Evolutionary conservation across 1,140 invertebrate genomes (phyloP).

Genomic region (Drosophila repletoides): DNA sequence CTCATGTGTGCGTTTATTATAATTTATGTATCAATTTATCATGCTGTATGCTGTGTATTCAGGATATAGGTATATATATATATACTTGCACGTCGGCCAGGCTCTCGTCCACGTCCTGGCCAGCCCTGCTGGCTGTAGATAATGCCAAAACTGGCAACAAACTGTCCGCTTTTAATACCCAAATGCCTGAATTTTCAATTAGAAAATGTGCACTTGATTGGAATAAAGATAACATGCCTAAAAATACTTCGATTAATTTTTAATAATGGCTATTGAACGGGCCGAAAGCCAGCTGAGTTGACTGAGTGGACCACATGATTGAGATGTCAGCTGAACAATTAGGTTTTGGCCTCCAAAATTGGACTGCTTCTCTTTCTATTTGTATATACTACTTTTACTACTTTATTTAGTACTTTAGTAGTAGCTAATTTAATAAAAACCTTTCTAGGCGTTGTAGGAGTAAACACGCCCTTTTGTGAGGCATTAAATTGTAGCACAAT

Average conservation of each 20-base stretch:
- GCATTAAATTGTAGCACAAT: background rate
- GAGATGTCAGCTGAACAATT: background rate
- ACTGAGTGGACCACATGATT: background rate
- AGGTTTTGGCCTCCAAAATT: background rate
- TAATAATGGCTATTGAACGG: conserved; percentile 31
- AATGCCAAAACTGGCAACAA: conserved; percentile 57
- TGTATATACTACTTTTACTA: no score
- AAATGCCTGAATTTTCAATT: conserved; percentile 70
- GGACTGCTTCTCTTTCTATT: no score
- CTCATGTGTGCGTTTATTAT: conserved; percentile 65
- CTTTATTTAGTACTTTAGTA: no score
- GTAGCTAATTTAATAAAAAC: conserved; percentile 4
- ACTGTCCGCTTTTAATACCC: conserved; percentile 59
- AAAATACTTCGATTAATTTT: conserved; percentile 56
- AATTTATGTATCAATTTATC: conserved; percentile 80
- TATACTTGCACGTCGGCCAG: no score
- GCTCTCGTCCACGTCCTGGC: background rate
- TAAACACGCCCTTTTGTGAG: conserved; percentile 10
- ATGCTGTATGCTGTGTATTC: conserved; percentile 38
- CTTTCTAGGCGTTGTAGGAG: no score
- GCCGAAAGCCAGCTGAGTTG: background rate
- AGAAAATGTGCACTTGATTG: conserved; percentile 57
- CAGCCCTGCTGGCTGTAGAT: conserved; percentile 29
- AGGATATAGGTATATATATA: no score
- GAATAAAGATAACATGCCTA: conserved; percentile 28